Evolutionary conservation across 2,888 invertebrate species (phyloP), one percentile per base, ranked within the genome.

Genomic region (Eurois occulta): DNA sequence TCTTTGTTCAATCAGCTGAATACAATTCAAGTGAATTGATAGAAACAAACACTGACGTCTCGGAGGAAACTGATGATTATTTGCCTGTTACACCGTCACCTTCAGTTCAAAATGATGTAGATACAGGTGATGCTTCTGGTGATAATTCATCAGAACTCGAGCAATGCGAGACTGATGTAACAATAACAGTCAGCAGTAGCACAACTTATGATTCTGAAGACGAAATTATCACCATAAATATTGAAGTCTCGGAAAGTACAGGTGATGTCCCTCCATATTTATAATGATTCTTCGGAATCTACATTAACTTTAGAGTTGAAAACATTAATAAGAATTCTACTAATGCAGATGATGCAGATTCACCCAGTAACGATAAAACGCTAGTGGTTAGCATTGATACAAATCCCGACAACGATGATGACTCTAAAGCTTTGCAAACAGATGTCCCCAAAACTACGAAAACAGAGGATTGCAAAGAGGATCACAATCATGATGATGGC

Each of bases 261-360:
- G 89, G 89, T 86, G 84, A 89, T 71, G 69, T 66, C 77, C 65
- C 48, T 77, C 67, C 73, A 48, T 78, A 75, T 81, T 83, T 83
- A 73, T 68, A 77, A 67, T 48, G 62, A 75, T 78, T 84, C 77
- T 72, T 71, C 65, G 46, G 55, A 80, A 81, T 78, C 69, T 55
- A 35, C 72, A 8, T 69, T 52, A 73, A 18, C 38, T 5, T 24
- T 72, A 64, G 28, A 69, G 11, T 24, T 48, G 38, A 77, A 28
- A n/a, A 55, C 32, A 75, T 60, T 79, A n/a, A 76, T 70, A 24
- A 38, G 8, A 77, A 58, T 80, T 75, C 10, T 70, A 38, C 24
- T 65, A 11, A 58, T 74, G 43, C 77, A 87, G 88, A 66, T 65
- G 21, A 62, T 76, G 52, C 78, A 88, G 87, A 66, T 70, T 46